Evolutionary conservation across 2,888 invertebrate species (phyloP), one percentile per base, ranked within the genome.

Genomic region (Eupithecia centaureata): DNA sequence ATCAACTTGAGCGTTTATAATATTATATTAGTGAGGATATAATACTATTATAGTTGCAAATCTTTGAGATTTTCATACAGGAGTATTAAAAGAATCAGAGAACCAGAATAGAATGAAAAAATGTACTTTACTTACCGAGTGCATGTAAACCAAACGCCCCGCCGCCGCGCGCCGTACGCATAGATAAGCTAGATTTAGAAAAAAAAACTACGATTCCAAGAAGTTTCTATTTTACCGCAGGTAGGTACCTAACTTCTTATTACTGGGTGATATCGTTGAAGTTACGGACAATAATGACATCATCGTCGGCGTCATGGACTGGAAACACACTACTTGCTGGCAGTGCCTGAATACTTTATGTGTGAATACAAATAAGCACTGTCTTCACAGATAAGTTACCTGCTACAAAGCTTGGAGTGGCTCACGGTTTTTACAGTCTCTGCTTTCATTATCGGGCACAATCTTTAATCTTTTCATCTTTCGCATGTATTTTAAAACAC

Each of bases 301-400:
- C 82, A 86, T 82, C 81, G 1, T 42, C 42, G 18, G n/a, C 42
- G 80, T 83, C 78, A 83, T 82, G 78, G 76, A 72, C 82, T 85
- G 82, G 84, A 84, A 85, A 85, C 85, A 42, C 18, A 42, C n/a
- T 18, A 42, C 42, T 42, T n/a, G 18, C 42, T 18, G 18, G 42
- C n/a, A 42, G 42, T 42, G 18, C 27, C 15, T 28, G n/a, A 28
- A 28, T 57, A 60, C 54, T 22, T 51, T 47, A 15, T 35, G 51
- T 78, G 82, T 84, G 80, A 86, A 84, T 85, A 85, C 77, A 83
- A 85, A 86, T 85, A 77, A 80, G 79, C 72, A 76, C 75, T 70
- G 73, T 67, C 65, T 73, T 68, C 73, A 33, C 59, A 78, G 70
- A 74, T 69, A 65, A n/a, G n/a, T n/a, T n/a, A n/a, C n/a, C n/a